Base-by-base conservation (phyloP, 2,113 vertebrate genomes). In the Charina bottae region DNA sequence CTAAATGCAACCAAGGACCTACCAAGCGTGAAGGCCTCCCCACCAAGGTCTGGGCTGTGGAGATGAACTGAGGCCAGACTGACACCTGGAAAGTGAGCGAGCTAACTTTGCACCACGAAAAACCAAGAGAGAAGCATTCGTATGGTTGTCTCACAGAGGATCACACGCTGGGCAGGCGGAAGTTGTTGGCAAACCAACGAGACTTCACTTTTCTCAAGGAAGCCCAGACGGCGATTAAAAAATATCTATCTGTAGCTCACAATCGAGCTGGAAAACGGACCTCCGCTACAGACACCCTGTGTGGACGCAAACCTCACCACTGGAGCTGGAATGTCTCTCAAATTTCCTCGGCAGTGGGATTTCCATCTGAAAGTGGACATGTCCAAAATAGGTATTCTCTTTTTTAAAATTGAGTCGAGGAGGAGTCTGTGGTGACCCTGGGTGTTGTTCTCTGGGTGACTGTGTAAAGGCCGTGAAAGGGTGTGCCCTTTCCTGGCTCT, bases 281-380 rank as follows among this genome's bases (percentile, higher is more conserved):
- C 28, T 28, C 28, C 0, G 0, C 46, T 19, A 72, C 49, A 28
- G 55, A 28, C 91, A 37, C 24, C 24, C 68, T 2, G n/a, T 1
- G 15, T 58, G 0, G 42, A 93, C 72, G n/a, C 24, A 85, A 90
- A 87, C 83, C 93, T 91, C 87, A 68, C 28, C 12, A 1, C 68
- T 56, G 49, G 28, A 58, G 21, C 8, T 89, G 95, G 86, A 84
- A 99, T 99, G 99, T 99, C 99, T 94, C 97, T 99, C 85, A 99
- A 99, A 96, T 96, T 99, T 95, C 98, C 98, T 85, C 98, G 98
- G 93, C 98, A 97, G 97, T 99, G 99, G 99, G 99, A 99, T 94
- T 99, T 99, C 97, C 98, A 97, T 96, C 97, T 99, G 96, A 98
- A 98, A 95, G 93, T 94, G 90, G 99, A 99, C 84, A 96, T 98